A percentile compares a stretch with the other conserved stretches of the same genome.
phyloP scores from a whole-genome alignment of 2,113 vertebrate species.

The Ibidorhyncha struthersii region DNA sequence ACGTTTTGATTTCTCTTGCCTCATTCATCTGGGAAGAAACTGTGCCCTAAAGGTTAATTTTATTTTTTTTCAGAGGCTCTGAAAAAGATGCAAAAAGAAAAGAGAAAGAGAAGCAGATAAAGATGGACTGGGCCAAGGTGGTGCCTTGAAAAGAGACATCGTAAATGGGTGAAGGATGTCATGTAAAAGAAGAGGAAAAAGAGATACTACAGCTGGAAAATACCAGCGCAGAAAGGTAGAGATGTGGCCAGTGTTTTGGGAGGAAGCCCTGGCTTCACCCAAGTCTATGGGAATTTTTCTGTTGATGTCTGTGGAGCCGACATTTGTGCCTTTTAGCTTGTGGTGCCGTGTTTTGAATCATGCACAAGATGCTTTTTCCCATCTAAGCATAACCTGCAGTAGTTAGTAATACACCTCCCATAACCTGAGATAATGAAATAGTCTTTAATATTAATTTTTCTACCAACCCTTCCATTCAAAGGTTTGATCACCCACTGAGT shows the following conservation, averaged over 20 bases:
- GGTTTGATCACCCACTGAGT: not conserved
- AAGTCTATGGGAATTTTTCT: not conserved
- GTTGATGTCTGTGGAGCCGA: not conserved
- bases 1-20: not conserved
- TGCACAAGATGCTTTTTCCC: not conserved
- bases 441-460: not conserved
- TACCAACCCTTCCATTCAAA: not conserved
- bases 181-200: not conserved
- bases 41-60: not conserved
- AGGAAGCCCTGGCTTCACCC: not conserved
- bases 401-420: not conserved
- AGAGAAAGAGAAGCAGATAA: not conserved
- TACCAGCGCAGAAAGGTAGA: not conserved
- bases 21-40: not conserved
- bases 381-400: not conserved
- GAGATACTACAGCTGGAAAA: not conserved
- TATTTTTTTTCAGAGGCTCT: not conserved
- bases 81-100: not conserved
- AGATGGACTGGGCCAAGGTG: not conserved
- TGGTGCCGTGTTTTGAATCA: not conserved
- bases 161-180: not conserved
- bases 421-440: not conserved
- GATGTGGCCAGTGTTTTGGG: not conserved
- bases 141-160: not conserved
- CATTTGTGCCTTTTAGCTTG: not conserved